Percentiles rank a stretch among this genome's conserved stretches.
Conservation (phyloP, 2,888 invertebrate genomes). For the Acanthacorydalis orientalis region DNA sequence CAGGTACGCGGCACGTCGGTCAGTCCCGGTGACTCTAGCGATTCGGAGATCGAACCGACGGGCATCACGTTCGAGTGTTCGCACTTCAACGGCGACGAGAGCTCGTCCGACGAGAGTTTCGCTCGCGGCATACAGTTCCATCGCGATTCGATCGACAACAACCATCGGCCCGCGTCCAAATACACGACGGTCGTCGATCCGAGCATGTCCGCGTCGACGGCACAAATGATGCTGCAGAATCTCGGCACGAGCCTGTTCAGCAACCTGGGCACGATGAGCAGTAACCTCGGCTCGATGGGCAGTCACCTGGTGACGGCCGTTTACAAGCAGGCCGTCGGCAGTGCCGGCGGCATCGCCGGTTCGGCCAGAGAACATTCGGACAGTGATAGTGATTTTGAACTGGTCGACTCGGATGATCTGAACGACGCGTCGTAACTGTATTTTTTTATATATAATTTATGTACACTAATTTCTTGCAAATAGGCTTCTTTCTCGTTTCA, state of each 20-base stretch:
- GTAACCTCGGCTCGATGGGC: conserved; percentile 8
- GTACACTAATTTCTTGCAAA: too few species aligned
- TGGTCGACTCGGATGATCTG: conserved; percentile 19
- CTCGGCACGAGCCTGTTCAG: background rate
- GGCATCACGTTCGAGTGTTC: conserved; percentile 24
- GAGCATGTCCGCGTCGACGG: too few species aligned
- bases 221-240: background rate
- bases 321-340: conserved; percentile 10
- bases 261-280: conserved; percentile 5
- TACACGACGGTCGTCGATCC: too few species aligned
- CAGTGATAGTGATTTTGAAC: conserved; percentile 24
- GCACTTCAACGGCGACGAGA: conserved; percentile 25
- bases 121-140: background rate
- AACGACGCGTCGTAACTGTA: background rate
- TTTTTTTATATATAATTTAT: too few species aligned
- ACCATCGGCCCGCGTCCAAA: too few species aligned
- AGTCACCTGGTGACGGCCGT: conserved; percentile 11
- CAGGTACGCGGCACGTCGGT: conserved; percentile 13
- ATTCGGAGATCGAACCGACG: conserved; percentile 21
- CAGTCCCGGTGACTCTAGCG: conserved; percentile 16
- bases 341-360: conserved; percentile 6
- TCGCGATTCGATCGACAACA: background rate
- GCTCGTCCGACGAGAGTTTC: conserved; percentile 20
- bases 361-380: conserved; percentile 10
- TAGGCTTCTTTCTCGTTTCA: too few species aligned